Percentiles rank a stretch among this genome's conserved stretches.
Conservation (phyloP, 2,113 vertebrate genomes). For the Recurvirostra avosetta region DNA sequence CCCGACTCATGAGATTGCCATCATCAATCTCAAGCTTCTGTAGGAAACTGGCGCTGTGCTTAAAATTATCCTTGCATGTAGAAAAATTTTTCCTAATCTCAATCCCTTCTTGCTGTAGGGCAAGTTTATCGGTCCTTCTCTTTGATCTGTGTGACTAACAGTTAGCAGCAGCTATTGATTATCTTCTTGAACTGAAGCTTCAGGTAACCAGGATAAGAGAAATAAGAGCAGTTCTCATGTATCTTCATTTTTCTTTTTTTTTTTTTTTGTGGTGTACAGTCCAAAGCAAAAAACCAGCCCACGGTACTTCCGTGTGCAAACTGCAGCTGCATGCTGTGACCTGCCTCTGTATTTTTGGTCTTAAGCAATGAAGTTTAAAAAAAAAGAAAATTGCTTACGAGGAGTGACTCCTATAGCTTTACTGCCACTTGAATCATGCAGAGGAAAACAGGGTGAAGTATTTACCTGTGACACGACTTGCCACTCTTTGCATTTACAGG, state of each 20-base stretch:
- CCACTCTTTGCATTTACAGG: background rate
- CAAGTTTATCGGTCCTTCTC: background rate
- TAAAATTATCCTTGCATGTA: background rate
- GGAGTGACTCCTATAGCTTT: background rate
- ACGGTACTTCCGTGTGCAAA: background rate
- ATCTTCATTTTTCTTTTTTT: background rate
- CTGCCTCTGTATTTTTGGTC: background rate
- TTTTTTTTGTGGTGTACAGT: fast-evolving
- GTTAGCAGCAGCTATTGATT: background rate
- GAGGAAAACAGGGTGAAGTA: background rate
- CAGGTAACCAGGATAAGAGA: background rate
- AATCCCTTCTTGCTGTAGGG: background rate
- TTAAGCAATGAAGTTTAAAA: background rate
- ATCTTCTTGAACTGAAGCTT: background rate
- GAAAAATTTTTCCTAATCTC: background rate
- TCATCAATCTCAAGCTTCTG: background rate
- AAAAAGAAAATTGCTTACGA: background rate
- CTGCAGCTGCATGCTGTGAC: background rate
- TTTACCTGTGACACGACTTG: background rate
- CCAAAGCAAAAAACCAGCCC: background rate
- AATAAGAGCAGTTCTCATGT: background rate
- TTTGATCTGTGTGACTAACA: background rate
- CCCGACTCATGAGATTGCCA: background rate
- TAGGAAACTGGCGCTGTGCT: background rate
- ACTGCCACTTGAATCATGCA: background rate